Evolutionary conservation across 1,140 invertebrate species (phyloP).

Genomic region (Dolichoris vasculosae): DNA sequence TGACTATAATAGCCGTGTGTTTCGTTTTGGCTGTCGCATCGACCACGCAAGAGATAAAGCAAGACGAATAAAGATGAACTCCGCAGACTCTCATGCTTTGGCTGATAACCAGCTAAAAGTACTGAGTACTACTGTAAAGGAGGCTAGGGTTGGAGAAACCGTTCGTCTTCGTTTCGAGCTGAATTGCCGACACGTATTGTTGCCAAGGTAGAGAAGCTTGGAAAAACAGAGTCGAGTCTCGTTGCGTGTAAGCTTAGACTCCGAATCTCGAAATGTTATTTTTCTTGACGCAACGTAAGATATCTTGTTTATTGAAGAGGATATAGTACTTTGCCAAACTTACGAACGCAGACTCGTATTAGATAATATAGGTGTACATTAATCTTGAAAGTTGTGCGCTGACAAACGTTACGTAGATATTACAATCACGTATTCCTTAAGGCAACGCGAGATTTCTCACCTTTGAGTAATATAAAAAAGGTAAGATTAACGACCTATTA

Average conservation of each 20-base stretch:
- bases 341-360: not conserved
- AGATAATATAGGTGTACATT: no score
- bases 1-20: not conserved
- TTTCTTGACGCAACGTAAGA: not conserved
- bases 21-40: not conserved
- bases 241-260: not conserved
- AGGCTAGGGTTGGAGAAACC: not conserved
- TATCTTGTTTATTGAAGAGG: not conserved
- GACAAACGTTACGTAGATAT: no score
- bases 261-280: not conserved
- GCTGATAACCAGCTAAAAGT: not conserved
- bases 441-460: no score
- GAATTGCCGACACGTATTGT: not conserved
- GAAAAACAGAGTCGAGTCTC: not conserved
- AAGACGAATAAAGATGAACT: constrained; percentile 13
- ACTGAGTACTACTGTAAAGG: not conserved
- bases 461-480: no score
- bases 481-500: no score
- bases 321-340: not conserved
- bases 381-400: no score
- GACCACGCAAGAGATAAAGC: not conserved
- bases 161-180: constrained; percentile 17
- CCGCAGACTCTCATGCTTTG: not conserved
- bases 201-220: not conserved
- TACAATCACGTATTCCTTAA: no score